These are phyloP conservation scores for Sitta carolinensis DNA, from an alignment of 2,797 vertebrate species.

Conservation along the genomic window DNA sequence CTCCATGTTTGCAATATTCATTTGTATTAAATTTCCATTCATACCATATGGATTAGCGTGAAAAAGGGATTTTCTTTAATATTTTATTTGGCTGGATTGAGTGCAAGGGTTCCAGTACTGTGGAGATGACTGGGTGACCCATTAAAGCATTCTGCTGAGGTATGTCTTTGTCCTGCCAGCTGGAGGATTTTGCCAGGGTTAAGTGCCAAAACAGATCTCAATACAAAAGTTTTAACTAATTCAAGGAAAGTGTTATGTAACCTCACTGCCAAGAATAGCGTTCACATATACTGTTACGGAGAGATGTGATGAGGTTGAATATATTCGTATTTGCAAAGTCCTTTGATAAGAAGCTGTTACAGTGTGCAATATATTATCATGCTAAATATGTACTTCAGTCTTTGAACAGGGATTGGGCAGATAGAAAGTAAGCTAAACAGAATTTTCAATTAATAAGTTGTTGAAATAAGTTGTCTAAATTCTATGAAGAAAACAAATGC, in stretches of 20 bases:
- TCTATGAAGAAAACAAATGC: not conserved
- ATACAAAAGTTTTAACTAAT: constrained; percentile 60
- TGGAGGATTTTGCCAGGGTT: constrained; percentile 29
- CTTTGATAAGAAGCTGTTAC: constrained; percentile 15
- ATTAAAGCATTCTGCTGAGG: constrained; percentile 54
- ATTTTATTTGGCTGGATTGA: constrained; percentile 16
- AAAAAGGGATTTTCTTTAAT: not conserved
- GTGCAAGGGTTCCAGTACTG: not conserved
- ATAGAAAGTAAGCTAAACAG: not conserved
- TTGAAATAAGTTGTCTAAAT: not conserved
- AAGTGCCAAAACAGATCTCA: constrained; percentile 56
- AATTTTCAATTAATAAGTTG: not conserved
- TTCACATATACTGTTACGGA: not conserved
- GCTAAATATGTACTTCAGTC: constrained; percentile 2
- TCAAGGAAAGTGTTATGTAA: constrained; percentile 50
- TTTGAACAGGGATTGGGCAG: not conserved
- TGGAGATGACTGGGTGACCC: constrained; percentile 39
- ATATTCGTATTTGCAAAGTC: not conserved
- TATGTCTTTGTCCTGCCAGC: constrained; percentile 49
- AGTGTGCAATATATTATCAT: not conserved
- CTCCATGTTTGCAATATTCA: not conserved
- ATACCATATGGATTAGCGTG: not conserved
- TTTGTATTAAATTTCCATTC: not conserved
- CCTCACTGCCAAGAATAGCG: constrained; percentile 30
- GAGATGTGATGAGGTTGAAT: constrained; percentile 7